These are phyloP conservation scores for Thalpophila matura DNA, from an alignment of 2,888 invertebrate genomes.

Conservation along the genomic window DNA sequence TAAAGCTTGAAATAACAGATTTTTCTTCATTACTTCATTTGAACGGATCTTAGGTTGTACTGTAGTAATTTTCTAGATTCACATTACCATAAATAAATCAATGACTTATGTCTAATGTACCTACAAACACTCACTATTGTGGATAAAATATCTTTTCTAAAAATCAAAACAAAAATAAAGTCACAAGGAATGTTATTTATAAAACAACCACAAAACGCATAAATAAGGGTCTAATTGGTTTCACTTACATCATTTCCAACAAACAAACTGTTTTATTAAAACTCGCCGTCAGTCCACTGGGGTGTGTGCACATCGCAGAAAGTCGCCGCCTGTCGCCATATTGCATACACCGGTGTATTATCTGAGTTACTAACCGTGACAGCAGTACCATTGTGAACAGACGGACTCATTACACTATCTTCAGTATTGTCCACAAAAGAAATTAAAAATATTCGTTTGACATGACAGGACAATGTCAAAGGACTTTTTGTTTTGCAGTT, in stretches of 20 bases:
- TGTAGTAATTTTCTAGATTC: no score
- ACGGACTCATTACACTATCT: constrained; percentile 61
- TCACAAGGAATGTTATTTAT: constrained; percentile 5
- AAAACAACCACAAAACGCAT: constrained; percentile 2
- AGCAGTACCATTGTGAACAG: constrained; percentile 52
- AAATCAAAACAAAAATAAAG: constrained; percentile 5
- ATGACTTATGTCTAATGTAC: no score
- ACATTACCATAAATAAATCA: no score
- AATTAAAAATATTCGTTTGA: constrained; percentile 54
- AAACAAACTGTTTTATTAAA: constrained; percentile 60
- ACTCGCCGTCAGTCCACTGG: constrained; percentile 47
- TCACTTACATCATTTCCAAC: constrained; percentile 40
- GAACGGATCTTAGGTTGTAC: no score
- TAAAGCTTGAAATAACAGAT: no score
- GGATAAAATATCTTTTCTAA: neutral
- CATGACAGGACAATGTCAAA: constrained; percentile 39
- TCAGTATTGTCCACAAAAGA: constrained; percentile 51
- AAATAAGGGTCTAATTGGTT: constrained; percentile 46
- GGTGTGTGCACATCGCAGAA: constrained; percentile 59
- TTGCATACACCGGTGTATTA: constrained; percentile 60
- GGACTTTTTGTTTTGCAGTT: constrained; percentile 21
- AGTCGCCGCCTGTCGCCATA: constrained; percentile 55
- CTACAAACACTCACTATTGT: no score
- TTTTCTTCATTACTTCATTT: no score
- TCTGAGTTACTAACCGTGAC: constrained; percentile 58